Evolutionary conservation across 2,797 vertebrate genomes (phyloP), one percentile per base, ranked within the genome.

Genomic region (Okamejei kenojei): DNA sequence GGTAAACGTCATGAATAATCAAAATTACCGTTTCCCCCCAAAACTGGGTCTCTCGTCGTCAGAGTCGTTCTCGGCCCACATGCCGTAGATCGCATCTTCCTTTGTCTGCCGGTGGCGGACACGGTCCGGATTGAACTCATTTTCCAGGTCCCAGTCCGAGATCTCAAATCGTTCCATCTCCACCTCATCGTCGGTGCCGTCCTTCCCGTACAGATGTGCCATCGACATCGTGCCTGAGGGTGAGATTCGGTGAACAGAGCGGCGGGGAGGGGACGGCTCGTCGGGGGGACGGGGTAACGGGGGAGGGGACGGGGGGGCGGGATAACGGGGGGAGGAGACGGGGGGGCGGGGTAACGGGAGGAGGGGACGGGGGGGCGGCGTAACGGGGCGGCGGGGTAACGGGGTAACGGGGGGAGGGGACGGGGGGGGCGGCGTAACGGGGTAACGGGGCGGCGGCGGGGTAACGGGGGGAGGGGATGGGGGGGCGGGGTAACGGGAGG

Each of bases 41-140:
- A 99, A 99, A 95, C 98, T 98, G 1, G 98, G 98, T 93, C 98
- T 96, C 95, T 99, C 98, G 2, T 99, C 98, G 26, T 99, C 99
- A 0, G 98, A 98, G 95, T 99, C 98, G 0, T 96, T 97, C 93
- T 99, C 98, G 0, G 99, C 99, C 99, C 99, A 99, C 93, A 99
- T 97, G 73, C 99, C 99, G 0, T 99, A 99, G 3, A 97, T 98
- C 8, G 98, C 98, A 94, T 99, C 98, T 93, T 99, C 99, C 95
- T 99, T 99, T 93, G 96, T 98, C 95, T 98, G 98, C 93, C 97
- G 97, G 95, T 97, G 97, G 84, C 97, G 97, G 94, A 97, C 97
- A 45, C 99, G 98, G 71, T 99, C 98, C 3, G 99, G 98, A 95
- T 99, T 99, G 95, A 99, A 99, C 94, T 99, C 99, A 74, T 99